Evolutionary conservation across 2,113 vertebrate genomes (phyloP).

Genomic region (Plestiodon gilberti): DNA sequence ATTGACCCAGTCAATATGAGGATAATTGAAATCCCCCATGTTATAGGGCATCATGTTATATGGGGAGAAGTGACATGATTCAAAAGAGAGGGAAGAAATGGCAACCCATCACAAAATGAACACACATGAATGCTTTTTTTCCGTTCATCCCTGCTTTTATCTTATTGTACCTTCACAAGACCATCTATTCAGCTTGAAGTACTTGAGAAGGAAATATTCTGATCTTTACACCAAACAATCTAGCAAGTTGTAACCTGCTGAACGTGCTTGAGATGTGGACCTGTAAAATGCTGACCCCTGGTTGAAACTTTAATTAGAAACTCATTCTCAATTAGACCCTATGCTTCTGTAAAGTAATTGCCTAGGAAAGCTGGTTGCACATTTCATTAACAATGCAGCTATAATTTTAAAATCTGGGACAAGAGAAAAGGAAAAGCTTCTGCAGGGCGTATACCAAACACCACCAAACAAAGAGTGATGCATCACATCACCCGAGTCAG

Average conservation of each 20-base stretch:
- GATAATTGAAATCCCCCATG: no score
- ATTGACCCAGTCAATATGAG: no score
- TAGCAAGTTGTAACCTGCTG: neutral
- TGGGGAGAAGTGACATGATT: no score
- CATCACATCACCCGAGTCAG: conserved; percentile 33
- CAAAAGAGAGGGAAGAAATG: no score
- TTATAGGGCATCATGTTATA: no score
- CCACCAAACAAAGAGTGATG: conserved; percentile 4
- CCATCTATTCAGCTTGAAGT: neutral
- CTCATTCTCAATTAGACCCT: conserved; percentile 6
- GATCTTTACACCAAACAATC: neutral
- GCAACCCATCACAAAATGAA: no score
- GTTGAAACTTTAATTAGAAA: conserved; percentile 44
- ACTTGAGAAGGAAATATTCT: neutral
- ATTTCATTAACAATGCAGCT: conserved; percentile 13
- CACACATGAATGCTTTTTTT: no score
- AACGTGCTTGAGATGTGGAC: conserved; percentile 12
- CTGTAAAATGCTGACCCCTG: conserved; percentile 36
- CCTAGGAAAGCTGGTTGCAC: neutral
- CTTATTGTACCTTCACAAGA: no score
- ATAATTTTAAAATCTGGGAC: conserved; percentile 59
- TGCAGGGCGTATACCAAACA: conserved; percentile 40
- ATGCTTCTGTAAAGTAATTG: conserved; percentile 12
- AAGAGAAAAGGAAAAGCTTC: conserved; percentile 33
- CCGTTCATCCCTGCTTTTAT: no score